phyloP scores from a whole-genome alignment of 2,797 vertebrate genomes.

The Denticeps clupeoides region DNA sequence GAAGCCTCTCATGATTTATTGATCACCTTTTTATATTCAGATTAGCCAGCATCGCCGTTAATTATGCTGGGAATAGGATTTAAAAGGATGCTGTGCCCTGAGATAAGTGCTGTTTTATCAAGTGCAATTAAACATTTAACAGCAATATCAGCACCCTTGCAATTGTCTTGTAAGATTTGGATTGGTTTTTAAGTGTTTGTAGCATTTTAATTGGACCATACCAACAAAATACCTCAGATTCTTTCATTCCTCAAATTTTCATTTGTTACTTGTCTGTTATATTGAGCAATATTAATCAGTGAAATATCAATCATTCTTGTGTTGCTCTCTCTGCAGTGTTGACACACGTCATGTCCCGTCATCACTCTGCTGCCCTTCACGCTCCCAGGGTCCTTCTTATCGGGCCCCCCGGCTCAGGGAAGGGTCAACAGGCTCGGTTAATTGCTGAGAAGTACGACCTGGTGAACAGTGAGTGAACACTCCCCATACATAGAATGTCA shows the following conservation, averaged over 20 bases:
- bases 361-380: slow-evolving; percentile 56
- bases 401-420: slow-evolving; percentile 77
- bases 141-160: background rate
- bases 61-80: slow-evolving; percentile 19
- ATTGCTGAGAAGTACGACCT: slow-evolving; percentile 73
- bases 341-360: slow-evolving; percentile 53
- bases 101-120: slow-evolving; percentile 25
- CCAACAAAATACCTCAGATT: no score
- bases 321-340: slow-evolving; percentile 49
- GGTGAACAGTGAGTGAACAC: slow-evolving; percentile 68
- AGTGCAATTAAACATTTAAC: slow-evolving; percentile 24
- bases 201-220: no score
- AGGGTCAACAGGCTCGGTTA: slow-evolving; percentile 71
- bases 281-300: slow-evolving; percentile 12
- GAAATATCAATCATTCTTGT: no score
- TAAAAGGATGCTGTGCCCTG: slow-evolving; percentile 11
- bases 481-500: no score
- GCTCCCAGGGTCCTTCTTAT: slow-evolving; percentile 73
- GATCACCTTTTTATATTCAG: slow-evolving; percentile 34
- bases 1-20: slow-evolving; percentile 36
- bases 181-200: no score
- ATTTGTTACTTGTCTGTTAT: slow-evolving; percentile 5
- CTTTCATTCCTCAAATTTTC: no score
- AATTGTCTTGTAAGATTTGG: no score
- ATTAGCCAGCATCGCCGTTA: slow-evolving; percentile 25